These are phyloP conservation scores for Pardosa pseudoannulata DNA, from an alignment of 2,888 invertebrate genomes.

Conservation along the genomic window DNA sequence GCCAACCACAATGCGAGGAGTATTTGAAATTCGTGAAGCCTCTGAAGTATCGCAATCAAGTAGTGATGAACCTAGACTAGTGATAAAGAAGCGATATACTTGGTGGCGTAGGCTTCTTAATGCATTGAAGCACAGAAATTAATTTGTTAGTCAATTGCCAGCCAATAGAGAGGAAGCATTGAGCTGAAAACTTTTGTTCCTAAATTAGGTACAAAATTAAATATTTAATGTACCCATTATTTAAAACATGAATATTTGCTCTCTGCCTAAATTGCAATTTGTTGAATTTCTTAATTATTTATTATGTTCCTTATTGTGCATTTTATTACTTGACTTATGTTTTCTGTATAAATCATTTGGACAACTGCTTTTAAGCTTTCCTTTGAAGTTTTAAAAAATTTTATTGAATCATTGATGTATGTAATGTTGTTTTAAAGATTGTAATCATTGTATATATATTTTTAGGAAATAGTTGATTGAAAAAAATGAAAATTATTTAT, in stretches of 20 bases:
- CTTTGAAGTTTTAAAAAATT: neutral
- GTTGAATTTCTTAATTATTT: neutral
- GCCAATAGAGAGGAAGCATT: neutral
- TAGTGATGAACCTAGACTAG: constrained; percentile 36
- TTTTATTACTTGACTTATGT: neutral
- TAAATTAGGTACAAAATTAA: neutral
- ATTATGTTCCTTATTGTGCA: neutral
- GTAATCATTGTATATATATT: neutral
- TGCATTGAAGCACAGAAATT: constrained; percentile 22
- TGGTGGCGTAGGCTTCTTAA: constrained; percentile 65
- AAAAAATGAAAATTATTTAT: too few relatives aligned
- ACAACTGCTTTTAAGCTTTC: neutral
- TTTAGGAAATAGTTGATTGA: neutral
- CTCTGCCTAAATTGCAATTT: neutral
- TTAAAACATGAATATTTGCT: neutral
- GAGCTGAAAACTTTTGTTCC: neutral
- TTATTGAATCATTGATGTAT: neutral
- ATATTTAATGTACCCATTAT: neutral
- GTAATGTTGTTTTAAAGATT: neutral
- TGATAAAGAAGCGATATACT: constrained; percentile 20
- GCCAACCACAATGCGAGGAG: constrained; percentile 22
- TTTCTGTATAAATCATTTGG: neutral
- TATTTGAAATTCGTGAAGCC: constrained; percentile 34
- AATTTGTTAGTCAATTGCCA: neutral
- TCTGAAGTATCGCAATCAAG: constrained; percentile 61